Evolutionary conservation across 2,888 invertebrate genomes (phyloP), one percentile per base, ranked within the genome.

Genomic region (Hesperia comma): DNA sequence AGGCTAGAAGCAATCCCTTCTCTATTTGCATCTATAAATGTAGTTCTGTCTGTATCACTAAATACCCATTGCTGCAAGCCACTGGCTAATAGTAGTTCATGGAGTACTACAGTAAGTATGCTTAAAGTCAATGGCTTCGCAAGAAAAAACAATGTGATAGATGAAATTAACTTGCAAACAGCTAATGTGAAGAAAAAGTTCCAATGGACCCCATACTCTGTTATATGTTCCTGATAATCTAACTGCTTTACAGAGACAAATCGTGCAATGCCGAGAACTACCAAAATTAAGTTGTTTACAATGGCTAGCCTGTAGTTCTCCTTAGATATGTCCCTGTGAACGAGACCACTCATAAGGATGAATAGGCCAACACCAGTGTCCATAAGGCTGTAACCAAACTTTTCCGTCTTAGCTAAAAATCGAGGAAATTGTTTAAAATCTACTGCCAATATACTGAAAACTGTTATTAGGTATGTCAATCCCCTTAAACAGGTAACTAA

Each of bases 101-200:
- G 97, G 41, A 94, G 68, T 2, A 93, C 71, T 46, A 96, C 78
- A 14, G 95, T 79, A 61, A 93, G 68, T 15, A 95, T 75, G 60
- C 95, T 94, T 40, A 94, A 84, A 7, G 94, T 69, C 58, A 95
- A 87, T 21, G 95, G 83, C 56, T 92, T 84, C 41, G 91, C 85
- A 1, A 95, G 83, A 10, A 94, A 82, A 58, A 87, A 93, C 55
- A 96, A 86, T 51, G 96, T 77, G 8, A 95, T 71, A 0, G 95
- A 95, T 46, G 96, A 95, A 19, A 96, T 79, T 0, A 97, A 82
- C 87, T 97, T 98, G 17, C 98, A 95, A 49, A 95, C 87, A 2
- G 97, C 98, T 67, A 99, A 88, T 0, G 99, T 99, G 73, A 98
- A 95, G 86, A 99, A 99, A 84, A 99, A 99, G 87, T 99, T 99